A percentile compares a stretch with the other conserved stretches of the same genome.
phyloP scores from a whole-genome alignment of 64 coral and sea anemone species.

The Dendrophyllia cribrosa region DNA sequence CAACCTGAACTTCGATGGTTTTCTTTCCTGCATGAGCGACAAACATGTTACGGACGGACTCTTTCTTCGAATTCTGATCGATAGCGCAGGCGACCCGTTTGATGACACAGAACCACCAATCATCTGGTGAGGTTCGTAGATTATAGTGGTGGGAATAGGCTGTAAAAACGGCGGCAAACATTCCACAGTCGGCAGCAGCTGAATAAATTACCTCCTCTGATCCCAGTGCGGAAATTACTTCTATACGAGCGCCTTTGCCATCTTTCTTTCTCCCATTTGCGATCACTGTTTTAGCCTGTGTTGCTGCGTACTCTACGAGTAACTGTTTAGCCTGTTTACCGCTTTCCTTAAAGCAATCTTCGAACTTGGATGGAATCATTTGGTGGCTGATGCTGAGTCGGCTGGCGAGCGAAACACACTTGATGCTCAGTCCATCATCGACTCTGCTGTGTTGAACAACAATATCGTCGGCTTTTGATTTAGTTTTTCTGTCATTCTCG shows the following conservation, averaged over 20 bases:
- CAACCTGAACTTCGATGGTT: constrained; percentile 41
- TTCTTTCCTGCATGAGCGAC: constrained; percentile 86
- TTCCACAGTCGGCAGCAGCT: constrained; percentile 32
- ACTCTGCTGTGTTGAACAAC: too few species aligned
- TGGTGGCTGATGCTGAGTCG: too few species aligned
- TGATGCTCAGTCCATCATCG: background rate
- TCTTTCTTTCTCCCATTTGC: background rate
- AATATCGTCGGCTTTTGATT: too few species aligned
- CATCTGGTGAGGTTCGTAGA: constrained; percentile 82
- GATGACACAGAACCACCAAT: constrained; percentile 89
- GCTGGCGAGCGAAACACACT: background rate
- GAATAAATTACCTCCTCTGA: constrained; percentile 66
- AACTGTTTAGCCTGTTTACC: background rate
- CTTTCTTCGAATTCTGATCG: constrained; percentile 56
- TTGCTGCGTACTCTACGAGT: background rate
- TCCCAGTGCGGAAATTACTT: constrained; percentile 41
- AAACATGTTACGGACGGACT: constrained; percentile 71
- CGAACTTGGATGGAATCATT: background rate
- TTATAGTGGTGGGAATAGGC: constrained; percentile 85
- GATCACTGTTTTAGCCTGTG: background rate
- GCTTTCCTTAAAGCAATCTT: background rate
- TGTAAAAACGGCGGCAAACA: constrained; percentile 68
- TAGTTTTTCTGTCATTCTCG: too few species aligned
- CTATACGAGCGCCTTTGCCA: background rate
- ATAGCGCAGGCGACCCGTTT: constrained; percentile 63